These are phyloP conservation scores for Pholis gunnellus DNA, from an alignment of 2,113 vertebrate genomes.

Conservation along the genomic window DNA sequence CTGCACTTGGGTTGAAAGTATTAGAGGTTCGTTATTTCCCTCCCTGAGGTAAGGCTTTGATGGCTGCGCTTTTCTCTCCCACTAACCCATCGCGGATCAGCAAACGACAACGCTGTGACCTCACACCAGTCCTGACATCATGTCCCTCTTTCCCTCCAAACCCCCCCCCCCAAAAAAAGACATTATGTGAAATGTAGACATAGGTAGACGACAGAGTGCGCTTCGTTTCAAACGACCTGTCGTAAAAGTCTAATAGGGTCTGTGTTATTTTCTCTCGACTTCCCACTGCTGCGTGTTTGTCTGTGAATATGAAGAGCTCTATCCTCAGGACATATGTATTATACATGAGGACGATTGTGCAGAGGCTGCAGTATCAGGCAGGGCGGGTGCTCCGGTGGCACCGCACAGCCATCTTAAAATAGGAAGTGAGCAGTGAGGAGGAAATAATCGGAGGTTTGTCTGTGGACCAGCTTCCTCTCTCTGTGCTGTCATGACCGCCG, in stretches of 20 bases:
- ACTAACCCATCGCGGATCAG: not conserved
- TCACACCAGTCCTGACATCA: conserved; percentile 13
- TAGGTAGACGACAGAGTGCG: not conserved
- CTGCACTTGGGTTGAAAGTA: conserved; percentile 15
- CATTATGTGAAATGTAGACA: conserved; percentile 7
- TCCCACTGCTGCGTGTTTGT: conserved; percentile 54
- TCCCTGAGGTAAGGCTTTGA: conserved; percentile 41
- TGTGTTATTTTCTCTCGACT: conserved; percentile 34
- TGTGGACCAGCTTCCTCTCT: not conserved
- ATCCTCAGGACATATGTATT: conserved; percentile 69
- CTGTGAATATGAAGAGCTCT: conserved; percentile 48
- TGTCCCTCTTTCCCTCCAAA: not conserved
- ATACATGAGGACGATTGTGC: conserved; percentile 70
- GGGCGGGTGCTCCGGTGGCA: conserved; percentile 35
- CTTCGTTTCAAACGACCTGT: conserved; percentile 23
- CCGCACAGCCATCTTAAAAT: conserved; percentile 44
- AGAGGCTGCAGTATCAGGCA: conserved; percentile 61
- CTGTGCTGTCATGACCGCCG: not conserved
- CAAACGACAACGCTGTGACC: not conserved
- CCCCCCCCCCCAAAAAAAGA: not conserved
- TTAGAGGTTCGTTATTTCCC: conserved; percentile 47
- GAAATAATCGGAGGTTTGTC: conserved; percentile 16
- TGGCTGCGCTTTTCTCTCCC: conserved; percentile 33
- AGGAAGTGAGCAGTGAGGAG: conserved; percentile 39
- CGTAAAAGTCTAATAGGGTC: conserved; percentile 38